These are phyloP conservation scores for Malaclemys terrapin DNA, from an alignment of 2,113 vertebrate species.

Conservation along the genomic window DNA sequence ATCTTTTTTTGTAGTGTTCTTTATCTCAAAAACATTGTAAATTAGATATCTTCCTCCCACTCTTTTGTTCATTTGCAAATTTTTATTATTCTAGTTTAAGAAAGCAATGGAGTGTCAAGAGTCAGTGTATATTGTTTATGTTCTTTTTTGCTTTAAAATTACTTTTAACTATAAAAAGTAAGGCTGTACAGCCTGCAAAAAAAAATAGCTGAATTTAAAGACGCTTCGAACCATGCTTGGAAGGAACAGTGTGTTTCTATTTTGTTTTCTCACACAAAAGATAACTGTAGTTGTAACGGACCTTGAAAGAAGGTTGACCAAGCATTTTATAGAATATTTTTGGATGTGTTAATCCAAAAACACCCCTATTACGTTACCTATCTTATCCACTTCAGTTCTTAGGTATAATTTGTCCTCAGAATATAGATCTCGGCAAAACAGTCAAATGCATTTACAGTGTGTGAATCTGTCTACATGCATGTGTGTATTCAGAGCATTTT, in stretches of 20 bases:
- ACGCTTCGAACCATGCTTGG: constrained; percentile 37
- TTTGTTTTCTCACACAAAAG: neutral
- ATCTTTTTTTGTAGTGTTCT: constrained; percentile 85
- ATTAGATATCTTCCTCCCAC: constrained; percentile 85
- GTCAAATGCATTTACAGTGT: neutral
- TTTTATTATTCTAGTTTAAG: constrained; percentile 84
- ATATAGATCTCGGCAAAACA: accelerated
- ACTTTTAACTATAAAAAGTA: constrained; percentile 74
- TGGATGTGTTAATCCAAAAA: constrained; percentile 3
- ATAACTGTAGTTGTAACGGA: neutral
- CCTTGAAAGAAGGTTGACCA: neutral
- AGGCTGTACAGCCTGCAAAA: constrained; percentile 40
- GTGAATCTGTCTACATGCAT: neutral
- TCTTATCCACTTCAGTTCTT: neutral
- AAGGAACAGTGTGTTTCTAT: constrained; percentile 10
- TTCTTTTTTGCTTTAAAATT: constrained; percentile 77
- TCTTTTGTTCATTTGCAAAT: constrained; percentile 87
- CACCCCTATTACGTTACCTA: neutral
- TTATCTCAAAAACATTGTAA: constrained; percentile 87
- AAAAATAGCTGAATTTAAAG: constrained; percentile 45
- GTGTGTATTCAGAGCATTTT: neutral
- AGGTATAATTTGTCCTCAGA: neutral
- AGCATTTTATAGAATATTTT: neutral
- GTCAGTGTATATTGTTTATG: constrained; percentile 81
- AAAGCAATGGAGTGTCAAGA: constrained; percentile 82